phyloP scores from a whole-genome alignment of 2,113 vertebrate genomes.

The Hepsetus odoe region DNA sequence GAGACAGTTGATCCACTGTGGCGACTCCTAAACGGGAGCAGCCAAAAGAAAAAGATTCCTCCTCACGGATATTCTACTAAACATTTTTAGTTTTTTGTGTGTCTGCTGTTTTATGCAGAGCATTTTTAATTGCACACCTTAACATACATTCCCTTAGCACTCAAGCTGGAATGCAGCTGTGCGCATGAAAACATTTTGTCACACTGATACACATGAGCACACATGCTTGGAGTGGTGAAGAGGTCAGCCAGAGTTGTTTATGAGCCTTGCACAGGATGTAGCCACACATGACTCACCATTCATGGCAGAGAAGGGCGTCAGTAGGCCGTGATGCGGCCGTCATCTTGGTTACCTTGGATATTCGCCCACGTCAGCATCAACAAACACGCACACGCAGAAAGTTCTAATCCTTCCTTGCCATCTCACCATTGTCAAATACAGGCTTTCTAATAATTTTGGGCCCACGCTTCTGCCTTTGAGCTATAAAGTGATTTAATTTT shows the following conservation, averaged over 20 bases:
- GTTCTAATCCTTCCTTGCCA: not conserved
- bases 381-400: constrained; percentile 5
- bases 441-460: constrained; percentile 23
- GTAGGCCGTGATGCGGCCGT: constrained; percentile 21
- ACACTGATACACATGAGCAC: not conserved
- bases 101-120: no score
- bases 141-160: not conserved
- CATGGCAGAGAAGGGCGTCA: constrained; percentile 23
- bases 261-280: constrained; percentile 12
- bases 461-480: not conserved
- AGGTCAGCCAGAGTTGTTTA: constrained; percentile 27
- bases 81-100: not conserved
- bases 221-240: not conserved
- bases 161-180: not conserved
- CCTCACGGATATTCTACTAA: not conserved
- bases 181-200: not conserved
- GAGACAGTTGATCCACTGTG: no score
- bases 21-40: no score
- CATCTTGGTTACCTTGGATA: constrained; percentile 34
- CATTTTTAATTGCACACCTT: not conserved
- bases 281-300: constrained; percentile 38
- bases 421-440: constrained; percentile 13
- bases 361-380: constrained; percentile 22
- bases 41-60: no score
- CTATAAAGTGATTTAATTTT: constrained; percentile 3